Percentiles rank a stretch among this genome's conserved stretches.
phyloP scores from a whole-genome alignment of 1,140 invertebrate genomes.

The Lordiphosa mommai region DNA sequence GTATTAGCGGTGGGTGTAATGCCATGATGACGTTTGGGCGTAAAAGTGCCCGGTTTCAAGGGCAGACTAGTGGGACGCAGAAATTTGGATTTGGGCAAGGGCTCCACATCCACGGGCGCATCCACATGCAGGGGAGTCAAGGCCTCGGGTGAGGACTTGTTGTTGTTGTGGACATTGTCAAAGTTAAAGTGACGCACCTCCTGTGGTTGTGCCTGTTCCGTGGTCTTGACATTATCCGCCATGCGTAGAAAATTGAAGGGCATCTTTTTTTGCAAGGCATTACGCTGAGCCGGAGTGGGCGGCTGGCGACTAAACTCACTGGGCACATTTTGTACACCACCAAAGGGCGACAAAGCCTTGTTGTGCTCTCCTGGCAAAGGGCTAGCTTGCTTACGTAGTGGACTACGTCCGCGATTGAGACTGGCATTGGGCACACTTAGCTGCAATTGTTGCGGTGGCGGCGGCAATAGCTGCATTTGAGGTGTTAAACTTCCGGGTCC shows the following conservation, averaged over 20 bases:
- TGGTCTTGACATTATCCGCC: slow-evolving; percentile 64
- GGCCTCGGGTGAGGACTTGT: slow-evolving; percentile 17
- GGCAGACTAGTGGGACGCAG: slow-evolving; percentile 89
- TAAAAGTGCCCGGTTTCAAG: slow-evolving; percentile 89
- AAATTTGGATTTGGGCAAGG: slow-evolving; percentile 81
- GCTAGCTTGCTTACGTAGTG: slow-evolving; percentile 62
- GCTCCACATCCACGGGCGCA: slow-evolving; percentile 15
- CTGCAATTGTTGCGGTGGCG: slow-evolving; percentile 58
- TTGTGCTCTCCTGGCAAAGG: slow-evolving; percentile 34
- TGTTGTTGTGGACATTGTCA: slow-evolving; percentile 78
- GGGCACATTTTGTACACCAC: slow-evolving; percentile 69
- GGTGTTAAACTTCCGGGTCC: slow-evolving; percentile 85
- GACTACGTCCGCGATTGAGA: slow-evolving; percentile 36
- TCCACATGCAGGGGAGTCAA: slow-evolving; percentile 61
- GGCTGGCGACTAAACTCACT: slow-evolving; percentile 70
- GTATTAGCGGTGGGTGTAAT: slow-evolving; percentile 88
- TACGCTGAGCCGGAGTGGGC: slow-evolving; percentile 58
- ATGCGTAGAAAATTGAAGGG: slow-evolving; percentile 71
- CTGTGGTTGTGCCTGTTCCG: slow-evolving; percentile 46
- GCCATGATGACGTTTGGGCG: slow-evolving; percentile 88
- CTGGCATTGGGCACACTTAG: slow-evolving; percentile 21
- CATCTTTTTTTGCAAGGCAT: slow-evolving; percentile 54
- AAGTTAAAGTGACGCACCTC: slow-evolving; percentile 82
- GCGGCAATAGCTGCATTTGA: slow-evolving; percentile 64
- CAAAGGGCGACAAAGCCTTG: slow-evolving; percentile 62